Percentiles rank a stretch among this genome's conserved stretches.
Conservation (phyloP, 2,797 vertebrate genomes). For the Sebastes aleutianus region DNA sequence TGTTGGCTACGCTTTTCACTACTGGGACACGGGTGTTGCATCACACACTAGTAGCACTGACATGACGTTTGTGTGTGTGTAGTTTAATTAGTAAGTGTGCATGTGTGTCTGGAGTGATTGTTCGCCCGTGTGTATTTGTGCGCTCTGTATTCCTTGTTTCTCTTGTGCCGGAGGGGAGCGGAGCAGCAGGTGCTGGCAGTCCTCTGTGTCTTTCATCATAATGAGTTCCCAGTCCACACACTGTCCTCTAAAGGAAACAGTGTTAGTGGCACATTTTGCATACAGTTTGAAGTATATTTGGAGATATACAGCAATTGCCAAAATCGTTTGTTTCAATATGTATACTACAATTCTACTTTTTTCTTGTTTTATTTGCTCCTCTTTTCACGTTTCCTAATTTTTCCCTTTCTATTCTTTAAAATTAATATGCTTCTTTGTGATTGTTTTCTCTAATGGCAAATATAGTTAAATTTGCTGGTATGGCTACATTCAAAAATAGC, state of each 20-base stretch:
- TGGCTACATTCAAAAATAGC: not conserved
- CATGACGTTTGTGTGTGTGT: not conserved
- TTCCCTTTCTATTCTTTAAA: not conserved
- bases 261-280: slow-evolving; percentile 13
- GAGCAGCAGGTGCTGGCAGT: slow-evolving; percentile 68
- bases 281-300: not conserved
- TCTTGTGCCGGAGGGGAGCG: slow-evolving; percentile 40
- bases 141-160: slow-evolving; percentile 44
- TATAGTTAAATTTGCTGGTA: fast-evolving
- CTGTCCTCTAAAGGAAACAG: slow-evolving; percentile 52
- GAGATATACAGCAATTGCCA: not conserved
- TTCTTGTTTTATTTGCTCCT: not conserved
- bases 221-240: slow-evolving; percentile 69
- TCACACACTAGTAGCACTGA: slow-evolving; percentile 21
- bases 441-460: not conserved
- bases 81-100: not conserved
- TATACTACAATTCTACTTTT: not conserved
- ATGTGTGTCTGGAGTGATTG: slow-evolving; percentile 3
- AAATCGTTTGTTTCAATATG: not conserved
- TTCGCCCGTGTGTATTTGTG: slow-evolving; percentile 48
- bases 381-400: not conserved
- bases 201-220: slow-evolving; percentile 64
- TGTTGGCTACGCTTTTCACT: not conserved
- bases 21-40: slow-evolving; percentile 47
- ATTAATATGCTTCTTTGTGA: too few relatives aligned